A percentile compares a stretch with the other conserved stretches of the same genome.
Evolutionary conservation across 2,113 vertebrate genomes (phyloP).

Genomic region (Ptilorrhoa leucosticta): DNA sequence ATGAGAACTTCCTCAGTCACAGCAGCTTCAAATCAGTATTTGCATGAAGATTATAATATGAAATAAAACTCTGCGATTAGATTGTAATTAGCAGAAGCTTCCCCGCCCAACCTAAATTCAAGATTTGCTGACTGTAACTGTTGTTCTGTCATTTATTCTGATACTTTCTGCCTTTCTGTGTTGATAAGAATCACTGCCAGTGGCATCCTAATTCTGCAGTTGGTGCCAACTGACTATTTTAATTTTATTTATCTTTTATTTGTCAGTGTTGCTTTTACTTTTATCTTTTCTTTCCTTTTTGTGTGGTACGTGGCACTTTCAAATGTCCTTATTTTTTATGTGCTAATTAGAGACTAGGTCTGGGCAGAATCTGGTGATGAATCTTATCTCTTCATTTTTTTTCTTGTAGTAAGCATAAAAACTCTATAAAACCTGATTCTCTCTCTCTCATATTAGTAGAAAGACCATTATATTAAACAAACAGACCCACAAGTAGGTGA

Average conservation of each 20-base stretch:
- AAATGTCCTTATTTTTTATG: background rate
- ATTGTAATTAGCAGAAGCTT: background rate
- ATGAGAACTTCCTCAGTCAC: background rate
- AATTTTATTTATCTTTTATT: background rate
- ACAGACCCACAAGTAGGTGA: background rate
- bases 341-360: background rate
- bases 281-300: background rate
- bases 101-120: background rate
- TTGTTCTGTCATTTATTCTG: background rate
- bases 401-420: background rate
- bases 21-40: background rate
- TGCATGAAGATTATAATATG: background rate
- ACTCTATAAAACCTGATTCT: background rate
- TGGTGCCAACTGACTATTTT: background rate
- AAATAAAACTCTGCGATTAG: background rate
- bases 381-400: background rate
- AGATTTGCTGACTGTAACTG: background rate
- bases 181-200: background rate
- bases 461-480: background rate
- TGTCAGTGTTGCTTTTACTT: background rate
- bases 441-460: background rate
- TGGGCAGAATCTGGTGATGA: background rate
- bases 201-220: background rate
- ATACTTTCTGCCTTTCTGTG: background rate
- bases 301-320: background rate